These are phyloP conservation scores for Kuschelorhynchus macadamiae DNA, from an alignment of 2,888 invertebrate genomes.

Conservation along the genomic window DNA sequence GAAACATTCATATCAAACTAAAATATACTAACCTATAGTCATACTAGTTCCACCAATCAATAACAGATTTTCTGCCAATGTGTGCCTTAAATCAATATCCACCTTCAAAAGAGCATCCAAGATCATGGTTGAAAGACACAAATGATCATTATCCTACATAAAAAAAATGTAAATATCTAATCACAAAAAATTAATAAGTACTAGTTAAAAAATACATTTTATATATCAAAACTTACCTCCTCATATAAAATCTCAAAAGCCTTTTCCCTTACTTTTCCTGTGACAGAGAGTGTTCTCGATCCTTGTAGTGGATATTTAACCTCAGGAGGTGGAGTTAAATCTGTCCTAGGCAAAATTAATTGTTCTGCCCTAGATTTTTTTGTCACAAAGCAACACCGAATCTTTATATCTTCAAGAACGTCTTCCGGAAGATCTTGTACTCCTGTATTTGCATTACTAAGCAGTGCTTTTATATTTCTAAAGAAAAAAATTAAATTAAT, in stretches of 20 bases:
- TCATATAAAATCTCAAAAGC: slow-evolving; percentile 90
- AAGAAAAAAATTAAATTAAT: slow-evolving; percentile 38
- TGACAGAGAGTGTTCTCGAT: slow-evolving; percentile 75
- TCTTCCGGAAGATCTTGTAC: slow-evolving; percentile 71
- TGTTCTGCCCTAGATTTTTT: slow-evolving; percentile 77
- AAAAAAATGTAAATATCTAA: not conserved
- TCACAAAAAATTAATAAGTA: no score
- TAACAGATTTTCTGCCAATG: slow-evolving; percentile 86
- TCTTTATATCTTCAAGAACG: slow-evolving; percentile 84
- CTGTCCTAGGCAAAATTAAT: slow-evolving; percentile 68
- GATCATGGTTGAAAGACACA: slow-evolving; percentile 87
- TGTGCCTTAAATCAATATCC: slow-evolving; percentile 85
- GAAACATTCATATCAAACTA: no score
- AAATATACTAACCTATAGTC: slow-evolving; percentile 74
- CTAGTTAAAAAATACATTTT: slow-evolving; percentile 16
- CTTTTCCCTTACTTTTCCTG: slow-evolving; percentile 82
- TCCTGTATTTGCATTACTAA: slow-evolving; percentile 70
- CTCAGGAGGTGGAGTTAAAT: slow-evolving; percentile 72
- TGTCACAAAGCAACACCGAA: slow-evolving; percentile 91
- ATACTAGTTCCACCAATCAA: slow-evolving; percentile 90
- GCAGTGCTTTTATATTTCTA: slow-evolving; percentile 63
- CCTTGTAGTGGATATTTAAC: slow-evolving; percentile 79
- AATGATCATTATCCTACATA: slow-evolving; percentile 79
- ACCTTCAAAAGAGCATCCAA: slow-evolving; percentile 87
- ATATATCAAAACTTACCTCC: slow-evolving; percentile 68